phyloP scores from a whole-genome alignment of 2,888 invertebrate species.

The Cheilosia scutellata region DNA sequence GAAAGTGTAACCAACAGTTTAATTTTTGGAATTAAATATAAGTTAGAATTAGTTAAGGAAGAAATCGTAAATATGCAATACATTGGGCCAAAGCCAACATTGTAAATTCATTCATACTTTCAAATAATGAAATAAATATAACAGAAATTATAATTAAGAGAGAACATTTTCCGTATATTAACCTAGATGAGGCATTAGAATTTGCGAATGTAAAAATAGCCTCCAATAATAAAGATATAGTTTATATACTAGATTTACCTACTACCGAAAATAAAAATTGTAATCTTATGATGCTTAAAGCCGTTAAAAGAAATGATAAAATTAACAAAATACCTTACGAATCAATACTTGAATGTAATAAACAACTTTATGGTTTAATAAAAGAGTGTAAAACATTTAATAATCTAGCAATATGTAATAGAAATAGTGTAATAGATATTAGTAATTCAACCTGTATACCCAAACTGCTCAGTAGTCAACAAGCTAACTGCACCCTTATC shows the following conservation, averaged over 20 bases:
- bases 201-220: conserved; percentile 54
- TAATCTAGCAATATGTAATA: conserved; percentile 49
- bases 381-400: conserved; percentile 15
- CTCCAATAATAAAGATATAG: conserved; percentile 37
- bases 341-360: conserved; percentile 34
- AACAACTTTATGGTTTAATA: conserved; percentile 15
- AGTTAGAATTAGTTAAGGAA: conserved; percentile 45
- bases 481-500: background rate
- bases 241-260: conserved; percentile 55
- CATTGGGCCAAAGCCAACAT: conserved; percentile 43
- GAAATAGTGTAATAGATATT: conserved; percentile 21
- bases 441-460: conserved; percentile 17
- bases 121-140: conserved; percentile 45
- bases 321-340: conserved; percentile 36
- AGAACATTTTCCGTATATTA: conserved; percentile 20
- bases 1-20: conserved; percentile 1
- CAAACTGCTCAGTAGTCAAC: conserved; percentile 4
- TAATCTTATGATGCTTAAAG: conserved; percentile 36
- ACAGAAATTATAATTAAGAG: conserved; percentile 4
- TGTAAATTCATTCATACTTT: conserved; percentile 45
- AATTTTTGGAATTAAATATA: conserved; percentile 38
- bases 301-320: conserved; percentile 35
- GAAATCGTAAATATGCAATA: conserved; percentile 38
- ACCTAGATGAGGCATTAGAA: conserved; percentile 63
- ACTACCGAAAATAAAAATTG: conserved; percentile 28